Conservation (phyloP, 2,797 vertebrate species). For the Syngnathus rostellatus region DNA sequence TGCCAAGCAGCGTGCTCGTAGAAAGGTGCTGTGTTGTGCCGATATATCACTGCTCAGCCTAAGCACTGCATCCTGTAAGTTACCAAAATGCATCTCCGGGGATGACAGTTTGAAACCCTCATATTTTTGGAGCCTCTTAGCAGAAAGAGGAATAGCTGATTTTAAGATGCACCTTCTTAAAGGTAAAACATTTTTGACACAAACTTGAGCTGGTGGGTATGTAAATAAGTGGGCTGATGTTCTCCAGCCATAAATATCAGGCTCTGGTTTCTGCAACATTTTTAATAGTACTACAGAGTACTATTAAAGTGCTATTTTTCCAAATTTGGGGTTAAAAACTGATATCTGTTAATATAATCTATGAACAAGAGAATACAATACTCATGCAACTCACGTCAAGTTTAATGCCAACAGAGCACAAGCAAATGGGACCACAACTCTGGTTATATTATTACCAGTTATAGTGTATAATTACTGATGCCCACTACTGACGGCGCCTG, state of each 20-base stretch:
- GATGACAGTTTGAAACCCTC: not conserved
- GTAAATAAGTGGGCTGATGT: not conserved
- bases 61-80: constrained; percentile 21
- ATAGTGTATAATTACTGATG: not conserved
- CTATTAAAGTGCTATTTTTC: not conserved
- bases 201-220: not conserved
- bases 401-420: not conserved
- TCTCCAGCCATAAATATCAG: not conserved
- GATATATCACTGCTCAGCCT: constrained; percentile 20
- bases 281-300: not conserved
- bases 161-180: not conserved
- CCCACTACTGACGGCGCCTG: not conserved
- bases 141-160: not conserved
- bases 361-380: not conserved
- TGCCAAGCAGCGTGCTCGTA: constrained; percentile 50
- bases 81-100: constrained; percentile 7
- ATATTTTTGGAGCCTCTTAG: not conserved
- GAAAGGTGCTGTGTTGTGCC: constrained; percentile 48
- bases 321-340: not conserved
- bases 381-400: not conserved
- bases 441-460: not conserved
- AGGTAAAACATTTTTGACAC: not conserved
- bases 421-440: not conserved
- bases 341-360: not conserved
- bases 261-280: not conserved